Percentiles rank a stretch among this genome's conserved stretches.
Evolutionary conservation across 1,140 invertebrate species (phyloP).

Genomic region (Plutomurus gul): DNA sequence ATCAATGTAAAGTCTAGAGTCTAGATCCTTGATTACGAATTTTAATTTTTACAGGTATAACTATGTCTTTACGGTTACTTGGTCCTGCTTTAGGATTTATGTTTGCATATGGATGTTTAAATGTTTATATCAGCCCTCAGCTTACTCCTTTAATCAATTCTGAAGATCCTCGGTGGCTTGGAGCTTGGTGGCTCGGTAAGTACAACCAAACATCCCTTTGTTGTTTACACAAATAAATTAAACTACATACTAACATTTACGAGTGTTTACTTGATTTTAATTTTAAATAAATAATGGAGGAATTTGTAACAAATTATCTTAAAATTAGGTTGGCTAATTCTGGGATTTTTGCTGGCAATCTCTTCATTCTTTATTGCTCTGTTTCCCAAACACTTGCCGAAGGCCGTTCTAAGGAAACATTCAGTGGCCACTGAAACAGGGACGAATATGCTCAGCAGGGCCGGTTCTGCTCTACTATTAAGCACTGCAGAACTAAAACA

Average conservation of each 20-base stretch:
- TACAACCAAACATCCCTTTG: too few relatives aligned
- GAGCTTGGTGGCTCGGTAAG: conserved; percentile 73
- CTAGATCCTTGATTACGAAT: too few relatives aligned
- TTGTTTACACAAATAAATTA: neutral
- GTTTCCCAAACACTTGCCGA: conserved; percentile 68
- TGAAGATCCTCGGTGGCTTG: conserved; percentile 74
- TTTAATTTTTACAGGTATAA: conserved; percentile 55
- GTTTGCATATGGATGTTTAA: conserved; percentile 71
- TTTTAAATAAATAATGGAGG: too few relatives aligned
- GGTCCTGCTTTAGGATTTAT: conserved; percentile 75
- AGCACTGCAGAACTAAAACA: conserved; percentile 4
- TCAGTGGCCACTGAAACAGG: conserved; percentile 56
- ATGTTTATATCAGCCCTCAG: conserved; percentile 70
- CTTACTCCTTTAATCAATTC: conserved; percentile 70
- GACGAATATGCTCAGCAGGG: neutral
- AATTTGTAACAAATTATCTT: too few relatives aligned
- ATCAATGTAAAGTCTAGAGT: too few relatives aligned
- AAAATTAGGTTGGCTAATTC: conserved; percentile 74
- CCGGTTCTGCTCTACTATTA: neutral
- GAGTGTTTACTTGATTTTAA: too few relatives aligned
- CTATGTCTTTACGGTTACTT: conserved; percentile 65
- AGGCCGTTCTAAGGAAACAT: conserved; percentile 63
- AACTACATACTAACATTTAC: neutral
- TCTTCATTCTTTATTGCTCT: conserved; percentile 66
- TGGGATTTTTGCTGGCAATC: conserved; percentile 67